phyloP scores from a whole-genome alignment of 2,888 invertebrate genomes.

The Melanargia galathea region DNA sequence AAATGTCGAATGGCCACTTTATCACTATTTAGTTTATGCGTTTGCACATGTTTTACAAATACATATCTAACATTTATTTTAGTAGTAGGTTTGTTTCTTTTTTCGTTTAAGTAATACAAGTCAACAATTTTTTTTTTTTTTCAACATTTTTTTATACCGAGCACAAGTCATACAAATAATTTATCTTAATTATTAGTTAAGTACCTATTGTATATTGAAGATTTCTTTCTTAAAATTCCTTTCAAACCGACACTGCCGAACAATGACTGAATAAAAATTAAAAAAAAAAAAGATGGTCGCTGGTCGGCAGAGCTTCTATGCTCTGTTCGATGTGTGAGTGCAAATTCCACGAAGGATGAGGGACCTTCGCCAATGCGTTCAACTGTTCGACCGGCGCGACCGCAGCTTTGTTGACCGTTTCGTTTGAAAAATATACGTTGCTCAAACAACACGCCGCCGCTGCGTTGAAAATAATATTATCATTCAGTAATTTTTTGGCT shows the following conservation, averaged over 20 bases:
- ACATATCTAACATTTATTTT: neutral
- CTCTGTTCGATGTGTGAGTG: constrained; percentile 62
- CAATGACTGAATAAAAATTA: constrained; percentile 44
- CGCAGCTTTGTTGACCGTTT: constrained; percentile 54
- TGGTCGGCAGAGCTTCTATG: constrained; percentile 50
- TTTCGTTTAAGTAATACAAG: no score
- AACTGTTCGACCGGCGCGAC: constrained; percentile 58
- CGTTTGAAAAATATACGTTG: constrained; percentile 51
- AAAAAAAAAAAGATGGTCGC: constrained; percentile 43
- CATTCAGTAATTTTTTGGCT: neutral
- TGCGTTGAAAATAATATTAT: neutral
- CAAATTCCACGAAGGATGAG: constrained; percentile 76
- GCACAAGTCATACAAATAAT: no score
- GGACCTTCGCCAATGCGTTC: constrained; percentile 64
- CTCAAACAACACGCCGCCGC: neutral
- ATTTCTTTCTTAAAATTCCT: no score
- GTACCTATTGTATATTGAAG: no score
- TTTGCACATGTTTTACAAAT: constrained; percentile 1
- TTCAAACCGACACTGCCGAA: constrained; percentile 15
- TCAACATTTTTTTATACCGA: no score
- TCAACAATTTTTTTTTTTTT: no score
- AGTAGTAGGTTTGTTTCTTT: no score
- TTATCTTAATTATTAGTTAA: no score
- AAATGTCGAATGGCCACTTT: no score
- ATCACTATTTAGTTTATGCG: no score